These are phyloP conservation scores for Dendrocopos noguchii DNA, from an alignment of 2,113 vertebrate genomes.

Conservation along the genomic window DNA sequence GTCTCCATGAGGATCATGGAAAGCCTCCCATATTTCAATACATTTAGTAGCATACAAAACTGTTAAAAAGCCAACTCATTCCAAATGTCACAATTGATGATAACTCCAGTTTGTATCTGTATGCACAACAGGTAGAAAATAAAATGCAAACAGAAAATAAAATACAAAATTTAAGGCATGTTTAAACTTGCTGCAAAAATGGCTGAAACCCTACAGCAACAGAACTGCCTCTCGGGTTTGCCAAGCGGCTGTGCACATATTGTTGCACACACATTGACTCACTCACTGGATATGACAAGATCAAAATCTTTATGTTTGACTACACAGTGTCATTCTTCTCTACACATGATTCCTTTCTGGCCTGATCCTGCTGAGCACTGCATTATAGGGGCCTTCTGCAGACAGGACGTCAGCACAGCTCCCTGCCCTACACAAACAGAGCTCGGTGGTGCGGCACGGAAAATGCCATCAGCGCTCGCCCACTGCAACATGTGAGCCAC, in stretches of 20 bases:
- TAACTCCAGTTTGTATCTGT: background rate
- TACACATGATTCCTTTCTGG: background rate
- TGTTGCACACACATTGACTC: background rate
- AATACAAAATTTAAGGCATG: background rate
- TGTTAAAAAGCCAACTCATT: background rate
- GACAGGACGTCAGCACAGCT: background rate
- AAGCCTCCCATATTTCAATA: background rate
- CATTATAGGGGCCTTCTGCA: background rate
- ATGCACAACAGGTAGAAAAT: background rate
- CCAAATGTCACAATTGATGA: background rate
- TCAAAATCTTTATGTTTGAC: background rate
- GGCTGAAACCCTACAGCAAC: background rate
- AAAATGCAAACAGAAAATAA: background rate
- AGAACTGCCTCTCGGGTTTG: background rate
- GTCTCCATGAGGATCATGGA: background rate
- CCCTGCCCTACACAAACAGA: background rate
- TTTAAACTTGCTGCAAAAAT: background rate
- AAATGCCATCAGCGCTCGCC: background rate
- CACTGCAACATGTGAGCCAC: background rate
- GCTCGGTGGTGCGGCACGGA: background rate
- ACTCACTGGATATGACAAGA: background rate
- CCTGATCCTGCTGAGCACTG: background rate
- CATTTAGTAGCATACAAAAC: background rate
- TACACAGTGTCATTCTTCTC: background rate
- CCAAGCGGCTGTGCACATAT: fast-evolving